Base-by-base conservation (phyloP, 1,140 invertebrate genomes). In the Drosophila parvula region DNA sequence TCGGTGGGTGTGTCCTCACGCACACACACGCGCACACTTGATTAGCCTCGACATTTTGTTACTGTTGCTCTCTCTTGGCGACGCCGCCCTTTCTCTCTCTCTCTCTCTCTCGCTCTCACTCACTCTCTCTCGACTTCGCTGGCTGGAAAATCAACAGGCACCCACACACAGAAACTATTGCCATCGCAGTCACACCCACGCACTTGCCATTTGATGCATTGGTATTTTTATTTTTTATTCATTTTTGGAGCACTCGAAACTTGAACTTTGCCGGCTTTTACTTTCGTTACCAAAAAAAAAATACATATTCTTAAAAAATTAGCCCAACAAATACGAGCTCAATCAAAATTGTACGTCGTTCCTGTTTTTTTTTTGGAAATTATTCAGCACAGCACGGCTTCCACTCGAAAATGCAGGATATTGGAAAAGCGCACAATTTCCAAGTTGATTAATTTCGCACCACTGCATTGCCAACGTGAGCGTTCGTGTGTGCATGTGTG, bases 21-120 rank as follows among this genome's bases (percentile, higher is more conserved):
- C 57, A 41, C 28, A 56, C 53, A 38, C 57, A 63, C 16, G 18
- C 18, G 38, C 45, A 56, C 71, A 74, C 73, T 85, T 80, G 79
- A 90, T 90, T 90, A 90, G 82, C 86, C 86, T 90, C 61, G 78
- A 76, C 80, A 78, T 81, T 85, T 81, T 77, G 79, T 77, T 78
- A 78, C 77, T 71, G 67, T 80, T 84, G 45, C 61, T 28, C 47
- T 59, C 47, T 59, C 53, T 43, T 56, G 47, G 32, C 36, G 44
- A 12, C 22, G 22, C 32, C 30, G 47, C 47, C 27, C 47, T 30
- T 8, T 30, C 40, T 68, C 60, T 65, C 43, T 65, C 57, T 65
- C 43, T 65, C 57, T 50, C 44, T 41, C 27, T 45, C 36, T 45
- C 22, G 41, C 47, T 28, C 51, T 60, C 40, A 44, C 45, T 34